Conservation (phyloP, 2,888 invertebrate genomes). For the Zootermopsis nevadensis region DNA sequence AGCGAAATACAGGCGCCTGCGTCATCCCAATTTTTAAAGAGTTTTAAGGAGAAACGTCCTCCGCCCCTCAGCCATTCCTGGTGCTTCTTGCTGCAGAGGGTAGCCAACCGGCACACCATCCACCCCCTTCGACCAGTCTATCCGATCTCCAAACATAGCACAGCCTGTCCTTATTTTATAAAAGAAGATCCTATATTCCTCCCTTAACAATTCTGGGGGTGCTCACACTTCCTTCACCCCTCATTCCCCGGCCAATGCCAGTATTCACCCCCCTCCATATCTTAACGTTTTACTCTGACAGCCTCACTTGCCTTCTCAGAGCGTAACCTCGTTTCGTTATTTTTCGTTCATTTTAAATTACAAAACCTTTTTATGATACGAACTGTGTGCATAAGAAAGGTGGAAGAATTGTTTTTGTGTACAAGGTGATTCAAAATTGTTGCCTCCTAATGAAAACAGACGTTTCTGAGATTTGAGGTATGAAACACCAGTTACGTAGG, state of each 20-base stretch:
- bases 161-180: conserved; percentile 11
- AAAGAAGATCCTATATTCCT: conserved; percentile 41
- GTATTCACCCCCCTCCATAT: not conserved
- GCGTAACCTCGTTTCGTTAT: not conserved
- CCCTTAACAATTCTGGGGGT: conserved; percentile 20
- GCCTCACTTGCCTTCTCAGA: not conserved
- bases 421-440: not conserved
- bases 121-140: not conserved
- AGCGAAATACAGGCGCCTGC: conserved; percentile 36
- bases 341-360: not conserved
- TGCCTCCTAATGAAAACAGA: no score
- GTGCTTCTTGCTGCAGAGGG: not conserved
- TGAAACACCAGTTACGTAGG: no score
- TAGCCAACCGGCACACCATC: conserved; percentile 30
- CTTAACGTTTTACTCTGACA: not conserved
- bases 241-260: not conserved
- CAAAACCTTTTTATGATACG: not conserved
- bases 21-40: conserved; percentile 41
- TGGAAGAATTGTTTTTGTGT: not conserved
- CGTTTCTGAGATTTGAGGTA: no score
- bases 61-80: conserved; percentile 22
- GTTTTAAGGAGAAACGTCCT: conserved; percentile 34
- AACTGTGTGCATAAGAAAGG: not conserved
- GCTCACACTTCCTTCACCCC: no score
- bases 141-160: conserved; percentile 20